A percentile compares a stretch with the other conserved stretches of the same genome.
phyloP scores from a whole-genome alignment of 1,140 invertebrate species.

The Bombyx mandarina region DNA sequence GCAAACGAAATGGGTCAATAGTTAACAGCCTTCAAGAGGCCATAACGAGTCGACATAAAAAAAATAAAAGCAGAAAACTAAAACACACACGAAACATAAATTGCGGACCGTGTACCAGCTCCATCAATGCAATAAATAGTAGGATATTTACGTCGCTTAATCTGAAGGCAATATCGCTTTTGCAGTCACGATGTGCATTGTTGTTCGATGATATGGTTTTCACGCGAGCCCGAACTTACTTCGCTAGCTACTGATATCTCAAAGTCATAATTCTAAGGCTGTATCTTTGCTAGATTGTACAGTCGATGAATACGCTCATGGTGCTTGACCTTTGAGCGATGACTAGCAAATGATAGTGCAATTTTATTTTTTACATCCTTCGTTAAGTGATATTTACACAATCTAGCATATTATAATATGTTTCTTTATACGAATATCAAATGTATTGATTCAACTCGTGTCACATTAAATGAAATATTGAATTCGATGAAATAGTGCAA shows the following conservation, averaged over 20 bases:
- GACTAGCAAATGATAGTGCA: not conserved
- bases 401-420: too few relatives aligned
- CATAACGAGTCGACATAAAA: too few relatives aligned
- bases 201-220: slow-evolving; percentile 46
- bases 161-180: slow-evolving; percentile 48
- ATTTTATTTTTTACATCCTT: too few relatives aligned
- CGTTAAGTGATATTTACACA: too few relatives aligned
- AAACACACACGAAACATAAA: not conserved
- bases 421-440: too few relatives aligned
- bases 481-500: too few relatives aligned
- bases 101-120: not conserved
- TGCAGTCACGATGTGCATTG: slow-evolving; percentile 54
- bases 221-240: slow-evolving; percentile 40
- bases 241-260: slow-evolving; percentile 35
- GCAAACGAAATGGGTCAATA: too few relatives aligned
- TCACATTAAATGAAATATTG: too few relatives aligned
- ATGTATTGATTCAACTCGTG: too few relatives aligned
- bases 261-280: slow-evolving; percentile 46
- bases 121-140: slow-evolving; percentile 57
- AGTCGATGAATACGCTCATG: not conserved
- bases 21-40: too few relatives aligned
- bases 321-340: not conserved
- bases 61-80: too few relatives aligned
- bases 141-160: slow-evolving; percentile 58
- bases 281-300: slow-evolving; percentile 24